Evolutionary conservation across 1,140 invertebrate species (phyloP).

Genomic region (Nasonia giraulti): DNA sequence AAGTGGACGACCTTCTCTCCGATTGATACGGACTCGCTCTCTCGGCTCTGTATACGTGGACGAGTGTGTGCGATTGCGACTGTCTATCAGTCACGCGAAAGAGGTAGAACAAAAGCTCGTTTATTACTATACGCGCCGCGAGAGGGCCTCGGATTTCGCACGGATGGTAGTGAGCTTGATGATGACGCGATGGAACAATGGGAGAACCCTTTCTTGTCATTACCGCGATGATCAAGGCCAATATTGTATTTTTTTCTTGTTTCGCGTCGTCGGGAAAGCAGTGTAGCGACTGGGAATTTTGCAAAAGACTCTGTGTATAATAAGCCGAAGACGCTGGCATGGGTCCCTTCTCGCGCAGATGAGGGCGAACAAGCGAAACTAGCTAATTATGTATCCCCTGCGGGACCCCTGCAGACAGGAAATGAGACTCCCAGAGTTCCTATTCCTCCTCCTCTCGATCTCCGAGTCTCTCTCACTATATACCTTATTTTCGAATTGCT

Average conservation of each 20-base stretch:
- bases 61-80: slow-evolving; percentile 63
- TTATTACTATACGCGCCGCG: slow-evolving; percentile 24
- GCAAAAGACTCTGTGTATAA: not conserved
- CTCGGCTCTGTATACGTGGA: slow-evolving; percentile 56
- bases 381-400: slow-evolving; percentile 73
- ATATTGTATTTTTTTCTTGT: not conserved
- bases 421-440: slow-evolving; percentile 72
- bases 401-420: slow-evolving; percentile 73
- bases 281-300: not conserved
- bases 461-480: not conserved
- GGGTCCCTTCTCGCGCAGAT: not conserved
- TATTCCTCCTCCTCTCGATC: slow-evolving; percentile 47
- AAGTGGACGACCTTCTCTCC: slow-evolving; percentile 55
- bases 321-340: slow-evolving; percentile 10
- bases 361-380: slow-evolving; percentile 62
- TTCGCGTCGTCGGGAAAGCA: no score
- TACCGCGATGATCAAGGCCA: slow-evolving; percentile 3
- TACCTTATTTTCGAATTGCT: not conserved
- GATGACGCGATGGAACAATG: not conserved
- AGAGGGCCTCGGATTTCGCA: slow-evolving; percentile 8
- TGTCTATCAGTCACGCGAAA: slow-evolving; percentile 69
- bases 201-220: not conserved
- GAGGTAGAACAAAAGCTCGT: slow-evolving; percentile 47
- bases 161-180: slow-evolving; percentile 7
- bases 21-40: slow-evolving; percentile 67